Base-by-base conservation (phyloP, 2,888 invertebrate genomes). In the Drosophila prostipennis region DNA sequence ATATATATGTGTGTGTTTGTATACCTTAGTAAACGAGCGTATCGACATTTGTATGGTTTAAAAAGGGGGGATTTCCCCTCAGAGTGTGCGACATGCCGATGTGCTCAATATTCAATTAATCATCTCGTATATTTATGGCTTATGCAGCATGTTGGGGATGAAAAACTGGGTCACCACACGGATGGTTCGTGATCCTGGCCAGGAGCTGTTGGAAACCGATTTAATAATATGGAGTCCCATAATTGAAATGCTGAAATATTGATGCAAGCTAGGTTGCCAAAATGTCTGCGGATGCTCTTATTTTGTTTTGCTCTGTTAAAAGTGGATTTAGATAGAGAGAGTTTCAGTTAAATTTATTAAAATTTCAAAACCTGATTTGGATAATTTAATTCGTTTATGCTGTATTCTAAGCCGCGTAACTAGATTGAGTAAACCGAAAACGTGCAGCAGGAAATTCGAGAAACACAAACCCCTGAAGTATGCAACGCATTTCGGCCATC, bases 41-140 rank as follows among this genome's bases (percentile, higher is more conserved):
- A 79, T 73, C 67, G 77, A 76, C 70, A 70, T 79, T 79, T 74
- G 61, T 75, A 51, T 65, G 78, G 54, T 56, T 74, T 71, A 32
- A 14, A 13, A 34, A 23, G 37, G 26, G 52, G 16, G n/a, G 6
- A 7, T n/a, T 48, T 14, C 42, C 49, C 43, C 16, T 19, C 26
- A 2, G 13, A 43, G 56, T 45, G 19, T 5, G n/a, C 5, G 11
- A 36, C 42, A 43, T 61, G 78, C 42, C 68, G 39, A 75, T 36
- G 69, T 58, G 69, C 69, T 64, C 67, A 59, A 74, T 80, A 64
- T 60, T 72, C 56, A 78, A 83, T 61, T 73, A 51, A 69, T 73
- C 71, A 71, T 52, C 40, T 37, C 42, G 43, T 52, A 39, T 55
- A 55, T 69, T 46, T 55, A 65, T 54, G 65, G 69, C 69, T 55